Evolutionary conservation across 2,888 invertebrate species (phyloP).

Genomic region (Tuberolachnus salignus): DNA sequence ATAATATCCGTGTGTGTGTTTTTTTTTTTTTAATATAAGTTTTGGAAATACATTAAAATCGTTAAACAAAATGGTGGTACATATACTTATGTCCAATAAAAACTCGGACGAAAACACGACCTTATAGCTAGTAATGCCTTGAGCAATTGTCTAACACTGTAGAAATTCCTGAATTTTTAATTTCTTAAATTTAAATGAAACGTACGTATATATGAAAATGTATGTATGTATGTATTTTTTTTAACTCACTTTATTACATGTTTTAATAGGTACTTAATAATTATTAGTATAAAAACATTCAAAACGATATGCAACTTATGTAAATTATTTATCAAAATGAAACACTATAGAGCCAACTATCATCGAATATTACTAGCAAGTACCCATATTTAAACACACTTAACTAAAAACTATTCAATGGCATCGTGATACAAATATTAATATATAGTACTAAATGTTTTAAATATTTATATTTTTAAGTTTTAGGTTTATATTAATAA

Average conservation of each 20-base stretch:
- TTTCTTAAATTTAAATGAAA: slow-evolving; percentile 10
- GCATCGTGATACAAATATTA: no score
- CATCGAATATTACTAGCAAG: no score
- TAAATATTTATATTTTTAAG: no score
- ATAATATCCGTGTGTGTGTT: not conserved
- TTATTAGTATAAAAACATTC: no score
- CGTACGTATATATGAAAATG: not conserved
- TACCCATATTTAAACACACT: not conserved
- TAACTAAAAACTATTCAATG: not conserved
- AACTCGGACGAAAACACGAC: not conserved
- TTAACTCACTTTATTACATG: no score
- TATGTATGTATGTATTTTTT: not conserved
- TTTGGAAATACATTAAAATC: not conserved
- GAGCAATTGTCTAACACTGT: slow-evolving; percentile 23
- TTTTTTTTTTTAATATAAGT: not conserved
- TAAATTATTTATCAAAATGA: not conserved
- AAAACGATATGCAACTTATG: not conserved
- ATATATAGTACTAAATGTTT: no score
- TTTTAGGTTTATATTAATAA: no score
- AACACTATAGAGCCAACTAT: not conserved
- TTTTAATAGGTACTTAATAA: no score
- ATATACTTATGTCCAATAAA: slow-evolving; percentile 19
- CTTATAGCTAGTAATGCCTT: slow-evolving; percentile 17
- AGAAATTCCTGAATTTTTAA: slow-evolving; percentile 34
- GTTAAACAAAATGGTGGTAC: not conserved